Percentiles rank a stretch among this genome's conserved stretches.
phyloP scores from a whole-genome alignment of 1,140 invertebrate species.

The Hycleus cichorii region DNA sequence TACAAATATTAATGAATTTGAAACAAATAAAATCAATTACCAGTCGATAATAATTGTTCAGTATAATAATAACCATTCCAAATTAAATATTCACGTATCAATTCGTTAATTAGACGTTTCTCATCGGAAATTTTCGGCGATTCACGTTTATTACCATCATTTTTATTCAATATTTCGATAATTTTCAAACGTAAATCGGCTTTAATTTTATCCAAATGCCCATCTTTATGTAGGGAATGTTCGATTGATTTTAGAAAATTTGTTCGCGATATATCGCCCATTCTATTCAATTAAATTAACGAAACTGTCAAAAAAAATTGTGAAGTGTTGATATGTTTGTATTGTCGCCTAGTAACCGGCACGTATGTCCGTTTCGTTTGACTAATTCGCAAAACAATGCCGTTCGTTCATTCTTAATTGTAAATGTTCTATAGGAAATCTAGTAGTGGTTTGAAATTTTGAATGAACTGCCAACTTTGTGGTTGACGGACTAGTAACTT shows the following conservation, averaged over 20 bases:
- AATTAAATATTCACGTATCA: conserved; percentile 46
- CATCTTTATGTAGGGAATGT: conserved; percentile 35
- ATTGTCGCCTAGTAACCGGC: too few species aligned
- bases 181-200: conserved; percentile 36
- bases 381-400: too few species aligned
- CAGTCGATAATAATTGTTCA: conserved; percentile 44
- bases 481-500: too few species aligned
- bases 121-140: conserved; percentile 42
- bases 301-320: too few species aligned
- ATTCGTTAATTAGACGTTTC: conserved; percentile 45
- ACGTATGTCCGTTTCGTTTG: too few species aligned
- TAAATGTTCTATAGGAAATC: too few species aligned
- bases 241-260: conserved; percentile 26
- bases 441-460: too few species aligned
- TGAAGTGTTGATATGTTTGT: too few species aligned
- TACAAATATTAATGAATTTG: not conserved
- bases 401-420: too few species aligned
- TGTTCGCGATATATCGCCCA: too few species aligned
- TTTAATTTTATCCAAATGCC: conserved; percentile 33
- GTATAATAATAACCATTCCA: conserved; percentile 51
- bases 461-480: too few species aligned
- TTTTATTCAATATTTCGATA: conserved; percentile 32
- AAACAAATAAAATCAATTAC: conserved; percentile 23
- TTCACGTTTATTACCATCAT: conserved; percentile 14
- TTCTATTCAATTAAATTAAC: too few species aligned